Evolutionary conservation across 2,113 vertebrate species (phyloP), one percentile per base, ranked within the genome.

Genomic region (Menidia beryllina): DNA sequence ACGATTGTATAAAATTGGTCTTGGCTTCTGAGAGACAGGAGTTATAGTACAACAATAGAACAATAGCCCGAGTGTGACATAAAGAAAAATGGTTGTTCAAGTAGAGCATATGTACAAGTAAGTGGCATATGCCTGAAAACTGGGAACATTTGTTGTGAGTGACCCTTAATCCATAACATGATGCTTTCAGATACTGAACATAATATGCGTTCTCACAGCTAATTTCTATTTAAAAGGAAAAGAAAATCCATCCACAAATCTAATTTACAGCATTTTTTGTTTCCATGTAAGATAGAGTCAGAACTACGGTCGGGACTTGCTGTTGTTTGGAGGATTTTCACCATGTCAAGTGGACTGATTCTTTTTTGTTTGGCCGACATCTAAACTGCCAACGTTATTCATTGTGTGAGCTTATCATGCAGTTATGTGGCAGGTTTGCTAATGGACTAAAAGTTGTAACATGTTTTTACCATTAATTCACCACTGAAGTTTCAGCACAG

Each of bases 71-170:
- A 15, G 57, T 24, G 3, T 52, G 43, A 65, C 24, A 51, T 23
- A 47, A 27, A 30, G 38, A 11, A 10, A 67, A 14, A 5, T 3
- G 27, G 3, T 38, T 14, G 55, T 20, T 70, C 47, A 67, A 61
- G 48, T 45, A 34, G 45, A 63, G 24, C n/a, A 43, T n/a, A n/a
- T n/a, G n/a, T n/a, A n/a, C n/a, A n/a, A n/a, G n/a, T n/a, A n/a
- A 48, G 34, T 15, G 30, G 53, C 77, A 75, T 54, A 75, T 23
- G 69, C 70, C 57, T 54, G 54, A 79, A 65, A 70, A 68, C 53
- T 77, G 65, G 55, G 52, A 60, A 50, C 72, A 77, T 72, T 55
- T 69, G 75, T 21, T 17, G 36, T 20, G 34, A 84, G 63, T 70
- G 71, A 68, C 74, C 69, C 47, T 60, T 62, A 20, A 58, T 71